Conservation (phyloP, 1,140 invertebrate species). For the Pseudomyrmex dendroicus region DNA sequence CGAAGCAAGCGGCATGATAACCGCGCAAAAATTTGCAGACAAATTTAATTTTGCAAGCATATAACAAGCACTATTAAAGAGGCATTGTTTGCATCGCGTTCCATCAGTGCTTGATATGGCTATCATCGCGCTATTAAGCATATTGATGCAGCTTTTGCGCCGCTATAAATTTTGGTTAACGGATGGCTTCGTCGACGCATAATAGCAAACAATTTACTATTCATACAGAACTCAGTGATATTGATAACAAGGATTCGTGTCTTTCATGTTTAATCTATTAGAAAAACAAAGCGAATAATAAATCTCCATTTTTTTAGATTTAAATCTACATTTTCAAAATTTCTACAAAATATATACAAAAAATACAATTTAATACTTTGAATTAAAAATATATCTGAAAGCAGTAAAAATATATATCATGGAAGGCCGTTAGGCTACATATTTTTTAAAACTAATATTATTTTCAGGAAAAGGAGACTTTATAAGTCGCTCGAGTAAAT, state of each 20-base stretch:
- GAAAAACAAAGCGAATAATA: not conserved
- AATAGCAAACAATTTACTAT: constrained; percentile 52
- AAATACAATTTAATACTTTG: too few species aligned
- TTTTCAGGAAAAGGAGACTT: constrained; percentile 39
- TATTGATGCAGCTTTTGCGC: constrained; percentile 44
- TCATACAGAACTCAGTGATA: constrained; percentile 25
- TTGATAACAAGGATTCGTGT: constrained; percentile 36
- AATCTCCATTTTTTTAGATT: not conserved
- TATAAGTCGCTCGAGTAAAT: constrained; percentile 35
- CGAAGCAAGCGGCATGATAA: not conserved
- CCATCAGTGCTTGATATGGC: constrained; percentile 55
- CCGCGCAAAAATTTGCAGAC: constrained; percentile 18
- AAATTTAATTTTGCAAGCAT: constrained; percentile 34
- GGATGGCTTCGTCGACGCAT: constrained; percentile 35
- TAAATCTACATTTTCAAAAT: too few species aligned
- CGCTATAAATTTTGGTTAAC: constrained; percentile 51
- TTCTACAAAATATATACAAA: too few species aligned
- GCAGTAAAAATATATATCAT: too few species aligned
- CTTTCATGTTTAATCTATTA: constrained; percentile 33
- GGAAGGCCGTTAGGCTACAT: too few species aligned
- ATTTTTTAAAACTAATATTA: not conserved
- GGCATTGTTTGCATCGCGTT: constrained; percentile 38
- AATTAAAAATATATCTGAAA: too few species aligned
- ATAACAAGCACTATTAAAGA: constrained; percentile 31
- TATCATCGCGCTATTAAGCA: constrained; percentile 50